A percentile compares a stretch with the other conserved stretches of the same genome.
These are phyloP conservation scores for Balearica regulorum DNA, from an alignment of 2,797 vertebrate genomes.

Conservation along the genomic window DNA sequence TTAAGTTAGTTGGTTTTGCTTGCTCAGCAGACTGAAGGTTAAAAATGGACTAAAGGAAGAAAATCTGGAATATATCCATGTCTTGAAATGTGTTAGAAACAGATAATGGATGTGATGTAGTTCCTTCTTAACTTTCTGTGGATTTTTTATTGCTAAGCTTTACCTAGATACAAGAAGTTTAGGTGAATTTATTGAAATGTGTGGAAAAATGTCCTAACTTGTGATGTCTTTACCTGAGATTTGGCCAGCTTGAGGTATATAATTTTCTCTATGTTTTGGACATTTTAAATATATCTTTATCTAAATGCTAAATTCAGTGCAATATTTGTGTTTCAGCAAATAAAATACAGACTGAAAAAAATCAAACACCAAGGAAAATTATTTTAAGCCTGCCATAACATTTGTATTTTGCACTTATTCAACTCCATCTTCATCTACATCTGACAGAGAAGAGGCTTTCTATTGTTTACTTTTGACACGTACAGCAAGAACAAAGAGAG, in stretches of 20 bases:
- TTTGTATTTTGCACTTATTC: constrained; percentile 31
- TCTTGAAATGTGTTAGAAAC: background rate
- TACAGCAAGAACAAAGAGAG: constrained; percentile 57
- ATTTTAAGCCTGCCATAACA: background rate
- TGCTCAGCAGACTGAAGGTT: background rate
- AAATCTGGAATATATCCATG: background rate
- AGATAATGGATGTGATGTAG: background rate
- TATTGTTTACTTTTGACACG: constrained; percentile 64
- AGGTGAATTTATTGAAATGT: background rate
- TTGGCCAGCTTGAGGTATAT: background rate
- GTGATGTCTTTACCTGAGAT: background rate
- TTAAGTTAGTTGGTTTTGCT: background rate
- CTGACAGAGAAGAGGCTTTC: constrained; percentile 53
- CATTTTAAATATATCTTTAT: background rate
- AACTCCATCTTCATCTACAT: constrained; percentile 13
- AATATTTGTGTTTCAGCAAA: background rate
- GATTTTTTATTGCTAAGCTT: background rate
- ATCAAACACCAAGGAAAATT: background rate
- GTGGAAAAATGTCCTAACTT: background rate
- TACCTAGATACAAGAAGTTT: background rate
- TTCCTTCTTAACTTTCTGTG: background rate
- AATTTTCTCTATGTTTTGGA: background rate
- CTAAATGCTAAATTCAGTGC: background rate
- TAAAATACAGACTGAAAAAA: background rate
- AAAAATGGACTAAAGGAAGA: background rate